Conservation (phyloP, 2,888 invertebrate genomes). For the Yponomeuta cagnagella region DNA sequence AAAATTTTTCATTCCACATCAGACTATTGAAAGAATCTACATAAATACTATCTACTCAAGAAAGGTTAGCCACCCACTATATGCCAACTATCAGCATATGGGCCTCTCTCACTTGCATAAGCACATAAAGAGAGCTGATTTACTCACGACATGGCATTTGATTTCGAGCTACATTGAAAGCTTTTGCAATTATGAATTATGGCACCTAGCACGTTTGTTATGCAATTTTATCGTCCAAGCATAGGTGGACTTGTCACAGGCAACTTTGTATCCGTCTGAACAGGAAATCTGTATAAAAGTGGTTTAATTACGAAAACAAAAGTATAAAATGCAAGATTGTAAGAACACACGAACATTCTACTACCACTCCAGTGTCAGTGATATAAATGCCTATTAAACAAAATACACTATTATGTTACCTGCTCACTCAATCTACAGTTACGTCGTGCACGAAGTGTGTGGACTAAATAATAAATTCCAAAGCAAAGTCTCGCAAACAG, state of each 20-base stretch:
- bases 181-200: constrained; percentile 31
- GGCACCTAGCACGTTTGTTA: constrained; percentile 26
- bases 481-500: neutral
- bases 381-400: neutral
- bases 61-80: neutral
- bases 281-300: too few relatives aligned
- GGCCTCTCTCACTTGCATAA: neutral
- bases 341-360: too few relatives aligned
- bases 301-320: neutral
- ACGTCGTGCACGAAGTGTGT: constrained; percentile 6
- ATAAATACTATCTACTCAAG: too few relatives aligned
- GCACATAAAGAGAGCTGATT: constrained; percentile 8
- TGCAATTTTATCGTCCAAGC: constrained; percentile 21
- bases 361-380: neutral
- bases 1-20: too few relatives aligned
- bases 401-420: constrained; percentile 1
- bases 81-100: neutral
- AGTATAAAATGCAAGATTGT: neutral
- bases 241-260: constrained; percentile 7
- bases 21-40: too few relatives aligned
- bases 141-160: constrained; percentile 25
- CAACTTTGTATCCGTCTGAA: neutral
- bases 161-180: constrained; percentile 21
- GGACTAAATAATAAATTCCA: neutral
- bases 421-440: neutral